Conservation (phyloP, 1,140 invertebrate species). For the Hirudo medicinalis region DNA sequence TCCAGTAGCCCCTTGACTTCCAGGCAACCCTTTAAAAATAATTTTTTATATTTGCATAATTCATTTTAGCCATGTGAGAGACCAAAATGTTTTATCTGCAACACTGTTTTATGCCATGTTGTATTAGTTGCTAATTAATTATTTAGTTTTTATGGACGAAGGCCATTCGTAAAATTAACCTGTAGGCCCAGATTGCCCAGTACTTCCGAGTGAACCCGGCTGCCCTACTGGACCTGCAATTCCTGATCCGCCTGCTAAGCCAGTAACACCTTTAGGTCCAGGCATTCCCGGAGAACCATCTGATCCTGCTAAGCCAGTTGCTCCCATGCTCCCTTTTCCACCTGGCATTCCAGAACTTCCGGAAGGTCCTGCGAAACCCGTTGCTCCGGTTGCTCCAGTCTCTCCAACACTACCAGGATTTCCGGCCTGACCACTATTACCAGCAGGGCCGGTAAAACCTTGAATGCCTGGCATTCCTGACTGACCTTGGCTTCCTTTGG, state of each 20-base stretch:
- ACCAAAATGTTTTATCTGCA: too few species aligned
- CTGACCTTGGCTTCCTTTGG: background rate
- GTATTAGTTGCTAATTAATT: too few species aligned
- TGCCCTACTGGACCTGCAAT: background rate
- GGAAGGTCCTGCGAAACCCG: background rate
- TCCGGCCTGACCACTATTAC: slow-evolving; percentile 1
- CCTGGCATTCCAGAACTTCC: slow-evolving; percentile 12
- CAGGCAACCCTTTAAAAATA: slow-evolving; percentile 1
- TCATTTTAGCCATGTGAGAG: too few species aligned
- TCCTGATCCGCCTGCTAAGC: background rate
- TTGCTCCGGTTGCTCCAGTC: slow-evolving; percentile 7
- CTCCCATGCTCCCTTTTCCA: slow-evolving; percentile 1
- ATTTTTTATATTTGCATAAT: too few species aligned
- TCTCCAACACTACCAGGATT: slow-evolving; percentile 4
- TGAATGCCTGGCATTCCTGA: background rate
- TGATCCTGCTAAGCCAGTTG: background rate
- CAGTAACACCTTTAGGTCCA: slow-evolving; percentile 10
- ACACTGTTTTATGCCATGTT: too few species aligned
- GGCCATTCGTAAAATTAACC: too few species aligned
- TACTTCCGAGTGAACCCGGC: slow-evolving; percentile 3
- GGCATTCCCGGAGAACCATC: slow-evolving; percentile 1
- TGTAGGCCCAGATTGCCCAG: slow-evolving; percentile 8
- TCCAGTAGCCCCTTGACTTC: slow-evolving; percentile 4
- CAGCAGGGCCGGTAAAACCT: slow-evolving; percentile 2
- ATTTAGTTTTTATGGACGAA: too few species aligned